phyloP scores from a whole-genome alignment of 2,797 vertebrate genomes.

The Aratinga solstitialis region DNA sequence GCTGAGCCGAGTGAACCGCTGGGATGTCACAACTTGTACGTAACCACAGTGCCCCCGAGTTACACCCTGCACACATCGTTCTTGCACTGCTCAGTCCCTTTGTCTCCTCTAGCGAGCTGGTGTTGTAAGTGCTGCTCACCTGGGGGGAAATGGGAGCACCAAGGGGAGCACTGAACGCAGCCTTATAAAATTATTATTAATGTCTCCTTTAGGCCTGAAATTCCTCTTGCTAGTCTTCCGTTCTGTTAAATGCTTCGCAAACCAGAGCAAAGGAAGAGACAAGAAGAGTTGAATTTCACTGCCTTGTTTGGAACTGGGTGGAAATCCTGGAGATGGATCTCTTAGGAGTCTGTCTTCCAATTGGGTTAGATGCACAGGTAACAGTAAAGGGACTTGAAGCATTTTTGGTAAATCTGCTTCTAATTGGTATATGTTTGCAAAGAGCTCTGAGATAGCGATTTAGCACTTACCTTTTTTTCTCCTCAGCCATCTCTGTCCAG shows the following conservation, averaged over 20 bases:
- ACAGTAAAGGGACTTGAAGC: constrained; percentile 57
- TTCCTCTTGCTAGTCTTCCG: constrained; percentile 69
- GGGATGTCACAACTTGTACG: background rate
- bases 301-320: constrained; percentile 68
- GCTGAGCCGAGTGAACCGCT: background rate
- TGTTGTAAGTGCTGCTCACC: background rate
- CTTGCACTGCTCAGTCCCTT: background rate
- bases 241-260: constrained; percentile 66
- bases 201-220: constrained; percentile 71
- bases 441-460: constrained; percentile 6
- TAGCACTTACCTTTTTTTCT: background rate
- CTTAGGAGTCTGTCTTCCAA: constrained; percentile 70
- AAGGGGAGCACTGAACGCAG: background rate
- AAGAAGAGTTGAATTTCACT: constrained; percentile 73
- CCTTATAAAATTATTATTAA: constrained; percentile 54
- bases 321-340: constrained; percentile 70
- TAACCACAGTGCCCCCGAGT: background rate
- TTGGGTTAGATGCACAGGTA: constrained; percentile 70
- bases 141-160: constrained; percentile 34
- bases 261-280: constrained; percentile 67
- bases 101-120: background rate
- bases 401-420: constrained; percentile 34
- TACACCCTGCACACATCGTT: background rate
- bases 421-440: background rate
- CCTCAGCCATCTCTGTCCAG: background rate